These are phyloP conservation scores for Villa cingulata DNA, from an alignment of 2,888 invertebrate genomes.

Conservation along the genomic window DNA sequence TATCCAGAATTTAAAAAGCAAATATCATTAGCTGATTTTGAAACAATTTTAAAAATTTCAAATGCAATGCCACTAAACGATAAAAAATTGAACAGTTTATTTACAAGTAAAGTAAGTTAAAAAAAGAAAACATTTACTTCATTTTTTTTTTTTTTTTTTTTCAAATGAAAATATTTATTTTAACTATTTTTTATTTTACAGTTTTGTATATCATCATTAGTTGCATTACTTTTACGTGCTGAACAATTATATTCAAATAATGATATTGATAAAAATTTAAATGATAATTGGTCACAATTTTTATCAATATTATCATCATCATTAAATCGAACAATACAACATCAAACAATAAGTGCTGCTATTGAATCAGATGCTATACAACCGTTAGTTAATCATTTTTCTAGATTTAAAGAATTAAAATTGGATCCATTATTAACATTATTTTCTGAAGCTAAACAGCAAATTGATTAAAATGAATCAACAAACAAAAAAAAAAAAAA, in stretches of 20 bases:
- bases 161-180: neutral
- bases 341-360: conserved; percentile 33
- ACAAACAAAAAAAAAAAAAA: too few relatives aligned
- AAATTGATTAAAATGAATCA: neutral
- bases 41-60: conserved; percentile 27
- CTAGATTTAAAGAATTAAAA: conserved; percentile 33
- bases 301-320: conserved; percentile 29
- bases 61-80: conserved; percentile 28
- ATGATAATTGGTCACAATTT: conserved; percentile 29
- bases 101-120: conserved; percentile 32
- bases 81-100: conserved; percentile 30
- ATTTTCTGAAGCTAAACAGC: conserved; percentile 19
- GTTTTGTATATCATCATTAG: conserved; percentile 34
- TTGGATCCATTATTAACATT: conserved; percentile 31
- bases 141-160: conserved; percentile 1
- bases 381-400: conserved; percentile 33
- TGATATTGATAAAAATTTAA: conserved; percentile 18
- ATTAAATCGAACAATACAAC: conserved; percentile 31
- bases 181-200: conserved; percentile 13
- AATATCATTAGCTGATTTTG: conserved; percentile 28
- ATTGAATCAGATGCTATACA: conserved; percentile 34
- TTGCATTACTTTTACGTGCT: conserved; percentile 29
- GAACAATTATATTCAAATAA: conserved; percentile 27
- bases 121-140: too few relatives aligned
- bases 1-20: conserved; percentile 34